These are phyloP conservation scores for Olivierus martensii DNA, from an alignment of 1,140 invertebrate genomes.

Conservation along the genomic window DNA sequence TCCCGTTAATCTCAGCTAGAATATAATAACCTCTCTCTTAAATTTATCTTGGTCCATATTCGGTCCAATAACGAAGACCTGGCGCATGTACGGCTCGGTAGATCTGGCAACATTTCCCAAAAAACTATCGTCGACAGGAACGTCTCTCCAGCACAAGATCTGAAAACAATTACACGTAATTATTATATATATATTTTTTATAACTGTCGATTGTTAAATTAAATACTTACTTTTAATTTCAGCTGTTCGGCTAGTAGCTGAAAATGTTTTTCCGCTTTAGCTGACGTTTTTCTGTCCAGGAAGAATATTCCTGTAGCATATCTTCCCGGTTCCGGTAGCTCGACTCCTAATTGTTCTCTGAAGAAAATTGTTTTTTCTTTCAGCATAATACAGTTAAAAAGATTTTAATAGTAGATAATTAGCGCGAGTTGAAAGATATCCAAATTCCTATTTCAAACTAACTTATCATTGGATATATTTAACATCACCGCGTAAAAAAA, in stretches of 20 bases:
- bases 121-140: slow-evolving; percentile 65
- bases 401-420: no score
- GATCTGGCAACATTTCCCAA: slow-evolving; percentile 83
- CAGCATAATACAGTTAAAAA: no score
- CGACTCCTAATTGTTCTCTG: slow-evolving; percentile 58
- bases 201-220: no score
- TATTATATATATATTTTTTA: no score
- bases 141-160: slow-evolving; percentile 81
- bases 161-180: slow-evolving; percentile 25
- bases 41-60: slow-evolving; percentile 8
- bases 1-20: no score
- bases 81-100: slow-evolving; percentile 74
- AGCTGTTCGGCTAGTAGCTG: slow-evolving; percentile 61
- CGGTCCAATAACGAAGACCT: slow-evolving; percentile 13
- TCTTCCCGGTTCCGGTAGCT: slow-evolving; percentile 65
- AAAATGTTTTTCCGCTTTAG: slow-evolving; percentile 67
- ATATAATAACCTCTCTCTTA: slow-evolving; percentile 11
- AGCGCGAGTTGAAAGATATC: no score
- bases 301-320: slow-evolving; percentile 96
- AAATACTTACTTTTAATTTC: neutral
- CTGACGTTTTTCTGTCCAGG: slow-evolving; percentile 66
- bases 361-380: slow-evolving; percentile 26
- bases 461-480: no score
- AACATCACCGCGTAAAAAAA: neutral
- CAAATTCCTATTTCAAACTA: no score